These are phyloP conservation scores for Capitulum mitella DNA, from an alignment of 2,888 invertebrate genomes.

Conservation along the genomic window DNA sequence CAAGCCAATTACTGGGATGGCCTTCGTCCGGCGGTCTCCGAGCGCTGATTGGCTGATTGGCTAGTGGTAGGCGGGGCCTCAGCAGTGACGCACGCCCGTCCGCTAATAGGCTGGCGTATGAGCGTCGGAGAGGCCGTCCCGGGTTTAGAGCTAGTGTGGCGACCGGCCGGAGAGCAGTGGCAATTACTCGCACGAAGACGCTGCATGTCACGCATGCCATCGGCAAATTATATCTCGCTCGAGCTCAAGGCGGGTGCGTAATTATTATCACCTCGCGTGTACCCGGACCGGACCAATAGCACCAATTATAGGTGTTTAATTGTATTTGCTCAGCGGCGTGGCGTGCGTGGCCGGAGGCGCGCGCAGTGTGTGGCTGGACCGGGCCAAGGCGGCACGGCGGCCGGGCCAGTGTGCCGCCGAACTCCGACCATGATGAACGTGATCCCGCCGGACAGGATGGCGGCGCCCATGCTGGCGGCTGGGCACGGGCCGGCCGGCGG, in stretches of 20 bases:
- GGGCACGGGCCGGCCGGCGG: background rate
- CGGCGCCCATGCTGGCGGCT: background rate
- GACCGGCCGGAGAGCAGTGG: background rate
- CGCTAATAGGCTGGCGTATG: background rate
- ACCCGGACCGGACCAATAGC: background rate
- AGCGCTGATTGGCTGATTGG: background rate
- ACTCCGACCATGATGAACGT: background rate
- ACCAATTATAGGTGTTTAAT: slow-evolving; percentile 10
- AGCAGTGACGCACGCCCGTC: background rate
- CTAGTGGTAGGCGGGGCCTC: background rate
- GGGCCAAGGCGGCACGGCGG: background rate
- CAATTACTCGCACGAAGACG: background rate
- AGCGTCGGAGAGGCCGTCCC: background rate
- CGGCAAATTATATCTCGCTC: background rate
- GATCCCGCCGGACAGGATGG: background rate
- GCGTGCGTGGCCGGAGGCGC: background rate
- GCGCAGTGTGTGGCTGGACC: background rate
- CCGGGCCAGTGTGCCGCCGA: background rate
- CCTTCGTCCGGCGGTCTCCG: background rate
- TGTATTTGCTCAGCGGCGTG: slow-evolving; percentile 6
- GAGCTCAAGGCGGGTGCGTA: background rate
- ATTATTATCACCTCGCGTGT: background rate
- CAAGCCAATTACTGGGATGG: background rate
- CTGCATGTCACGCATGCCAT: background rate
- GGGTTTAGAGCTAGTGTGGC: slow-evolving; percentile 1